A percentile compares a stretch with the other conserved stretches of the same genome.
Evolutionary conservation across 2,797 vertebrate species (phyloP).

Genomic region (Muscicapa striata): DNA sequence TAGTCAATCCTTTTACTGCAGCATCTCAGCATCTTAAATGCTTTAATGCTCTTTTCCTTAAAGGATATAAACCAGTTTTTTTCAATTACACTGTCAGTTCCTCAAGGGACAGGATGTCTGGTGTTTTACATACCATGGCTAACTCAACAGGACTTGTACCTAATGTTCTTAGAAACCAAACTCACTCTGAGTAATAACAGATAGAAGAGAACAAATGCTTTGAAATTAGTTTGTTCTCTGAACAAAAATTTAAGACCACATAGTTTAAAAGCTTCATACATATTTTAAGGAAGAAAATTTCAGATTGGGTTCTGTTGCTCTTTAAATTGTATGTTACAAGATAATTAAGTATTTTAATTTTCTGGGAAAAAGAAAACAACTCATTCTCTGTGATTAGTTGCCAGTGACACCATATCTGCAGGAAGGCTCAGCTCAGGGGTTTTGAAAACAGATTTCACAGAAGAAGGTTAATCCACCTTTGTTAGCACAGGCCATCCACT

Average conservation of each 20-base stretch:
- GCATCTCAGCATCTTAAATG: background rate
- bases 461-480: slow-evolving; percentile 85
- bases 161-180: background rate
- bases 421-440: background rate
- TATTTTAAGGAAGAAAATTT: background rate
- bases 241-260: background rate
- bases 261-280: background rate
- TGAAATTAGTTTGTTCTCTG: background rate
- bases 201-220: background rate
- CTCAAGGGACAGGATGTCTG: slow-evolving; percentile 2
- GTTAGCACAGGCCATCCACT: slow-evolving; percentile 99
- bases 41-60: background rate
- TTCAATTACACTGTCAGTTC: background rate
- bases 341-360: background rate
- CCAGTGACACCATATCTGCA: background rate
- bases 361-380: background rate
- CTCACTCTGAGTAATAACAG: background rate
- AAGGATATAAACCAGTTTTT: background rate
- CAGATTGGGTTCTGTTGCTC: background rate
- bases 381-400: background rate
- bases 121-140: background rate
- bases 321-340: background rate
- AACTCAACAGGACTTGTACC: background rate
- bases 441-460: background rate
- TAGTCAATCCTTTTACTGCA: background rate